phyloP scores from a whole-genome alignment of 2,113 vertebrate species.

The Campylomormyrus numenius region DNA sequence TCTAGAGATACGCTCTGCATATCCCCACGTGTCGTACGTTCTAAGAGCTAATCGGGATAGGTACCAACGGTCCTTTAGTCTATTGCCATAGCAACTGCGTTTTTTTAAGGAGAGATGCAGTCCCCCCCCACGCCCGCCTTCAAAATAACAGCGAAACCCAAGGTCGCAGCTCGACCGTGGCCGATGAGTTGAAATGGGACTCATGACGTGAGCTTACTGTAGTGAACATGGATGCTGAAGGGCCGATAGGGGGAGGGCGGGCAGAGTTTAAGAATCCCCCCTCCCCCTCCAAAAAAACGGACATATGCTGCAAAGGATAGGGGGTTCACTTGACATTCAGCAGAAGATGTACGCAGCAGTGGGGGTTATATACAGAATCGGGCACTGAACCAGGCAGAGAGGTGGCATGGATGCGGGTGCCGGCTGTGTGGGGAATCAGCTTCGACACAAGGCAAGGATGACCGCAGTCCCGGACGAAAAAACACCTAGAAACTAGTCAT shows the following conservation, averaged over 20 bases:
- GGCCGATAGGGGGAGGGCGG: background rate
- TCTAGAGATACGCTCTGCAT: background rate
- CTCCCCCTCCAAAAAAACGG: background rate
- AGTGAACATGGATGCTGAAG: background rate
- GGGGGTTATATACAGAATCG: slow-evolving; percentile 59
- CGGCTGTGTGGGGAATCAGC: background rate
- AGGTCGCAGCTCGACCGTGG: background rate
- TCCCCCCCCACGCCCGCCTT: background rate
- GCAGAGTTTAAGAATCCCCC: background rate
- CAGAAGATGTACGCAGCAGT: slow-evolving; percentile 45
- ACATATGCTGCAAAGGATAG: background rate
- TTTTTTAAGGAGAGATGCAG: background rate
- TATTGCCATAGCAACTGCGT: slow-evolving; percentile 20
- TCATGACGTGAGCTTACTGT: no score
- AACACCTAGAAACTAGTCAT: slow-evolving; percentile 47
- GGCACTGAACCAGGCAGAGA: slow-evolving; percentile 59
- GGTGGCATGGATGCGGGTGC: slow-evolving; percentile 37
- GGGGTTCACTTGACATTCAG: background rate
- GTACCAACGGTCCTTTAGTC: background rate
- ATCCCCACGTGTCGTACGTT: background rate
- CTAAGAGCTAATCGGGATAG: background rate
- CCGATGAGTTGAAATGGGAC: background rate
- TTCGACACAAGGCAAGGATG: background rate
- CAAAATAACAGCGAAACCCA: background rate
- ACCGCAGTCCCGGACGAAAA: slow-evolving; percentile 44